Conservation (phyloP, 2,888 invertebrate species). For the Platycheirus albimanus region DNA sequence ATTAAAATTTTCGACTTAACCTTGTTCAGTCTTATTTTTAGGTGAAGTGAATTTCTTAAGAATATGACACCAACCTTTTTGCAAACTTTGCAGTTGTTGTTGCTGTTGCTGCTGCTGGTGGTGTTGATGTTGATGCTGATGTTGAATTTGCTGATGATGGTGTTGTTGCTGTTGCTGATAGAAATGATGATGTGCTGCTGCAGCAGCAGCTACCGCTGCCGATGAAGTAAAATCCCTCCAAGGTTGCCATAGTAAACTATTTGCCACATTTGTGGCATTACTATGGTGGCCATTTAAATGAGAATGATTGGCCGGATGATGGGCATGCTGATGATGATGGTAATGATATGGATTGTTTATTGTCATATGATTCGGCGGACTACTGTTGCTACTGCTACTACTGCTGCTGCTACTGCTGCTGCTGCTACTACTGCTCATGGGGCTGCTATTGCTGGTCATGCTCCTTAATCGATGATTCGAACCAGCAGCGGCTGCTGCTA, state of each 20-base stretch:
- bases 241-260: conserved; percentile 81
- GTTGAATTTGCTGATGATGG: conserved; percentile 76
- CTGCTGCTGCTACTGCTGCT: conserved; percentile 57
- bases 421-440: conserved; percentile 50
- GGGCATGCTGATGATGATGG: conserved; percentile 62
- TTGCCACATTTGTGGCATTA: conserved; percentile 78
- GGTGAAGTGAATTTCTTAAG: conserved; percentile 20
- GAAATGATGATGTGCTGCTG: conserved; percentile 80
- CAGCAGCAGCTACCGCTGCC: conserved; percentile 74
- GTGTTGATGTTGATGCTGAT: conserved; percentile 78
- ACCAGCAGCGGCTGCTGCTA: conserved; percentile 76
- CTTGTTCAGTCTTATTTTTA: too few relatives aligned
- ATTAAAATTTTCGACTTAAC: background rate
- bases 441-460: conserved; percentile 67
- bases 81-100: conserved; percentile 75
- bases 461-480: conserved; percentile 68
- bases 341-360: conserved; percentile 51
- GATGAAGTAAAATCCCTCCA: conserved; percentile 81
- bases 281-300: conserved; percentile 61
- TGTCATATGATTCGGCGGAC: conserved; percentile 68
- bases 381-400: conserved; percentile 60
- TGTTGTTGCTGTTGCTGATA: conserved; percentile 79
- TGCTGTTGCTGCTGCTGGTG: conserved; percentile 67
- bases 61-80: conserved; percentile 77
- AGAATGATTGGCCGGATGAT: conserved; percentile 65